A percentile compares a stretch with the other conserved stretches of the same genome.
Evolutionary conservation across 2,113 vertebrate species (phyloP).

Genomic region (Paraplagusia blochii): DNA sequence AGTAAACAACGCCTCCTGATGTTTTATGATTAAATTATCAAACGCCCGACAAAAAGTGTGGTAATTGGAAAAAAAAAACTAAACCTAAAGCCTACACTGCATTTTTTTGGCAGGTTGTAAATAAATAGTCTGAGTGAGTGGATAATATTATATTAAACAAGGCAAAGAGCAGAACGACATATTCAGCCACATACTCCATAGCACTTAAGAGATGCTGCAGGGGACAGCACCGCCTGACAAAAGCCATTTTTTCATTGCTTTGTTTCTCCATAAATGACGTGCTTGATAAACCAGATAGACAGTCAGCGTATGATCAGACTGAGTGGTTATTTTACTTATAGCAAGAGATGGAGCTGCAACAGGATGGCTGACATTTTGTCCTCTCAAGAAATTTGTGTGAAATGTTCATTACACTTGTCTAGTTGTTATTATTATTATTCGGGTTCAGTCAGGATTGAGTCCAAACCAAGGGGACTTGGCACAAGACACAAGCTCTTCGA

Average conservation of each 20-base stretch:
- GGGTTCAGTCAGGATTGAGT: too few relatives aligned
- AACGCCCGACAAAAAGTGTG: background rate
- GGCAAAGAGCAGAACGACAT: background rate
- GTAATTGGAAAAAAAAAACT: too few relatives aligned
- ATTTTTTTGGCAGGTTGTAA: background rate
- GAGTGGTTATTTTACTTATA: slow-evolving; percentile 2
- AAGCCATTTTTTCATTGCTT: background rate
- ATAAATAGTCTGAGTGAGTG: background rate
- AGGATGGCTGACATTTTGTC: slow-evolving; percentile 18
- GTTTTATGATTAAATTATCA: too few relatives aligned
- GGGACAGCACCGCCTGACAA: slow-evolving; percentile 1
- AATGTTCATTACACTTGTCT: background rate
- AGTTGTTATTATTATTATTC: background rate
- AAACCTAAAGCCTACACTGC: background rate
- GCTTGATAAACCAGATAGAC: slow-evolving; percentile 15
- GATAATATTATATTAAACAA: background rate
- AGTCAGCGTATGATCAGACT: background rate
- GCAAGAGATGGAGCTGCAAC: slow-evolving; percentile 3
- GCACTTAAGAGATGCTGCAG: background rate
- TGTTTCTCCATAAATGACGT: slow-evolving; percentile 8
- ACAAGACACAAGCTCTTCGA: too few relatives aligned
- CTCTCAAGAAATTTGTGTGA: background rate
- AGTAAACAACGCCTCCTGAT: too few relatives aligned
- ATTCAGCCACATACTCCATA: background rate
- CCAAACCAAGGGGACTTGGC: too few relatives aligned